Evolutionary conservation across 2,888 invertebrate genomes (phyloP), one percentile per base, ranked within the genome.

Genomic region (Mantis religiosa): DNA sequence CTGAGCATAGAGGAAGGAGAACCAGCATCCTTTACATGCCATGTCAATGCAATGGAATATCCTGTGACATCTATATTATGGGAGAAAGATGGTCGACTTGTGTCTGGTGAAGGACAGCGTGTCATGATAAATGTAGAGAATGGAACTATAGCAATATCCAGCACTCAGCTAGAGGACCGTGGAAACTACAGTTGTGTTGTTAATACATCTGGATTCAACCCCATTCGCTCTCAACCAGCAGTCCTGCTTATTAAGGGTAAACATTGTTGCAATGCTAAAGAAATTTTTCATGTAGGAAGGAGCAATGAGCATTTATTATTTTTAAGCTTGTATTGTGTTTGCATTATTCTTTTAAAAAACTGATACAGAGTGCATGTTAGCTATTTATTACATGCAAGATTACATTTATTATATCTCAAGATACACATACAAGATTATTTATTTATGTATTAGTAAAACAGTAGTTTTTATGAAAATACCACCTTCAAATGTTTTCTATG

Each of bases 111-210:
- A 83, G 90, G 90, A n/a, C 90, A 91, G 25, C 91, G 92, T 84
- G 90, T 92, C 82, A 89, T 89, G 83, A 90, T 91, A 25, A 91
- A 92, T 90, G 84, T 41, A 28, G 25, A 14, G 30, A 94, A 94
- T 90, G 95, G 95, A 20, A 94, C 94, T 3, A 92, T 96, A 88
- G 92, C 93, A 83, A 94, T 96, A 89, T 92, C 93, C 34, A 92
- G 93, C 84, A 94, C 94, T 2, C 92, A 93, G 90, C 92, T 95
- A 85, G 92, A 93, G 8, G 96, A 97, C 92, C 94, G 94, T 90
- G 96, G 96, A 27, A 94, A 94, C 90, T 97, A 97, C 92, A 93
- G 94, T 81, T 97, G 97, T 93, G 95, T 96, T 91, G 94, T 96
- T 71, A 93, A 93, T 90, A 96, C 96, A 3, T 94, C 94, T 12